Percentiles rank a stretch among this genome's conserved stretches.
Conservation (phyloP, 30 jellyfish, hydroid and myxozoan species). For the Sanderia malayensis region DNA sequence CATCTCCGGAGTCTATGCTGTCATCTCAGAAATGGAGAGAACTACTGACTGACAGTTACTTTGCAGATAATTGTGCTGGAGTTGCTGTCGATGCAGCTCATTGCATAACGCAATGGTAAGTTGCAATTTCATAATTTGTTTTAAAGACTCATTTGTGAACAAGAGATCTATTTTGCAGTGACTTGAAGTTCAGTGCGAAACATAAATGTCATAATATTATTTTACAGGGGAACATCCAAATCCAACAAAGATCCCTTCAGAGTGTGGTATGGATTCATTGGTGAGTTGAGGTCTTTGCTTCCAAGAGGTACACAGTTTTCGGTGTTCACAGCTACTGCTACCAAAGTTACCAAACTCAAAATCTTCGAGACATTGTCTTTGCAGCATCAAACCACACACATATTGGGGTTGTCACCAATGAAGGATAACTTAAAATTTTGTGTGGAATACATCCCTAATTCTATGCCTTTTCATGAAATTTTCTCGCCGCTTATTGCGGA, state of each 20-base stretch:
- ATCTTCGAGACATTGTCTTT: slow-evolving; percentile 3
- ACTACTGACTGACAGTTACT: slow-evolving; percentile 4
- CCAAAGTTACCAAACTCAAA: slow-evolving; percentile 17
- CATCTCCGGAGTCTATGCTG: slow-evolving; percentile 50
- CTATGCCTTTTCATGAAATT: not conserved
- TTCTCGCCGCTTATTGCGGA: slow-evolving; percentile 8
- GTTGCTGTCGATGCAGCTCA: slow-evolving; percentile 54
- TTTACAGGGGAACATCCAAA: slow-evolving; percentile 2
- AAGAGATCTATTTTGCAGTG: not conserved
- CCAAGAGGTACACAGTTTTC: slow-evolving; percentile 10
- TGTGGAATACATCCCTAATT: slow-evolving; percentile 21
- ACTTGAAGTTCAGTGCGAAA: not conserved
- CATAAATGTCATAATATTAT: not conserved
- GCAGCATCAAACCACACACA: slow-evolving; percentile 5
- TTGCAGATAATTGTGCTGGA: slow-evolving; percentile 24
- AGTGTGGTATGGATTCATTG: slow-evolving; percentile 24
- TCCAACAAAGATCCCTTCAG: slow-evolving; percentile 28
- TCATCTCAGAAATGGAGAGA: slow-evolving; percentile 23
- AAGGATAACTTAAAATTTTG: slow-evolving; percentile 28
- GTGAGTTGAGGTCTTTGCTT: slow-evolving; percentile 19
- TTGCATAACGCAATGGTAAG: slow-evolving; percentile 33
- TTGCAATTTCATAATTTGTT: slow-evolving; percentile 1
- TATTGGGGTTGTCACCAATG: slow-evolving; percentile 32
- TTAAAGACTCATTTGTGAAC: not conserved
- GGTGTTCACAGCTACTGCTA: slow-evolving; percentile 40